Conservation (phyloP, 2,888 invertebrate genomes). For the Rhabditophanes sp. region DNA sequence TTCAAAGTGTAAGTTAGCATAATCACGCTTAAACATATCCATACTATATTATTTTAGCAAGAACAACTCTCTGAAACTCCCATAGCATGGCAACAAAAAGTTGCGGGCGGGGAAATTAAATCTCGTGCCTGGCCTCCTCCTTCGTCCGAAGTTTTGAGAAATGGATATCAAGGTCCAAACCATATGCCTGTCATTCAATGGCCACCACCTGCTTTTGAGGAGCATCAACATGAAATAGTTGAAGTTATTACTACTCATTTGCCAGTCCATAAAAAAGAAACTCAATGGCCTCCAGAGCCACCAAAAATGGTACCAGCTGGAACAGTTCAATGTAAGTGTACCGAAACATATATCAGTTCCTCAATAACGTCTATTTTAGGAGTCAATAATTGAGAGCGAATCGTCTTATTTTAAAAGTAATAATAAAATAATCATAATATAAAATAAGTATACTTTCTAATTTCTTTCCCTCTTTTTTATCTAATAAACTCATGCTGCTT, state of each 20-base stretch:
- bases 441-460: no score
- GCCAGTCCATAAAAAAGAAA: conserved; percentile 19
- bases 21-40: not conserved
- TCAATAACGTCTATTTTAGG: no score
- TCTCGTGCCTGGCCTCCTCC: conserved; percentile 32
- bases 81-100: conserved; percentile 5
- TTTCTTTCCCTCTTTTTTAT: no score
- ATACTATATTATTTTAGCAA: conserved; percentile 3
- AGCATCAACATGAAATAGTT: conserved; percentile 23
- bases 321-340: no score
- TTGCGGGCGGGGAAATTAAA: conserved; percentile 14
- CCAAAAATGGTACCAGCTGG: no score
- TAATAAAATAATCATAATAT: no score
- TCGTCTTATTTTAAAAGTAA: no score
- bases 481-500: no score
- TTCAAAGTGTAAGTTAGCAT: conserved; percentile 20
- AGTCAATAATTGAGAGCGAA: no score
- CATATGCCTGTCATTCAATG: conserved; percentile 24
- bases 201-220: conserved; percentile 39
- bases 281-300: conserved; percentile 31
- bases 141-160: conserved; percentile 1
- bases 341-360: no score
- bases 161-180: not conserved
- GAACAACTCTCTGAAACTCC: conserved; percentile 1
- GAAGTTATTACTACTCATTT: conserved; percentile 21